Percentiles rank a stretch among this genome's conserved stretches.
These are phyloP conservation scores for Linnaemya vulpina DNA, from an alignment of 2,888 invertebrate species.

Conservation along the genomic window DNA sequence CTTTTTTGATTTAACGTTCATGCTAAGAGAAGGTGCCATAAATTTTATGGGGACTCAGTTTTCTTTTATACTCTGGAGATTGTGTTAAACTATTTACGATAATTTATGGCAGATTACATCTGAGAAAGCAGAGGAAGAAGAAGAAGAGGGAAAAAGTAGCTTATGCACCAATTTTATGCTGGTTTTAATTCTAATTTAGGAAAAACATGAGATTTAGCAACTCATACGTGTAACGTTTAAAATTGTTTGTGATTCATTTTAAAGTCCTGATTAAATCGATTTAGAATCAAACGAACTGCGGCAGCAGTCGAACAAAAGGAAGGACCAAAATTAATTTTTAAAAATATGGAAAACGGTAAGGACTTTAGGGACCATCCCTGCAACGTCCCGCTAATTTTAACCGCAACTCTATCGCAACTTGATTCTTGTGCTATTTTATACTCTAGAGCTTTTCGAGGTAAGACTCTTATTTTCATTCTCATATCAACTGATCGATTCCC, in stretches of 20 bases:
- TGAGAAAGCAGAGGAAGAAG: not conserved
- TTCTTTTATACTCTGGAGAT: slow-evolving; percentile 50
- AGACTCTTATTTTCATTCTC: no score
- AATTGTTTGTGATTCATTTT: slow-evolving; percentile 3
- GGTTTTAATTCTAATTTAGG: not conserved
- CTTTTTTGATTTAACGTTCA: slow-evolving; percentile 26
- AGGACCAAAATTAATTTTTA: not conserved
- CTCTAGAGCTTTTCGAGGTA: no score
- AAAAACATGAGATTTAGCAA: not conserved
- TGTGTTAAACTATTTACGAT: slow-evolving; percentile 62
- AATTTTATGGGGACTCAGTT: slow-evolving; percentile 48
- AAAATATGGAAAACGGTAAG: no score
- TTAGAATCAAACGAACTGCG: no score
- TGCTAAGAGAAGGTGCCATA: slow-evolving; percentile 52
- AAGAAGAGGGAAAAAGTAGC: not conserved
- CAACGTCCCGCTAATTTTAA: no score
- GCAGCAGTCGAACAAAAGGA: not conserved
- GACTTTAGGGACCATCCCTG: no score
- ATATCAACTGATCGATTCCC: no score
- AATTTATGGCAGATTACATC: slow-evolving; percentile 58
- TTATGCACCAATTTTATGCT: slow-evolving; percentile 14
- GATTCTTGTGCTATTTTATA: no score
- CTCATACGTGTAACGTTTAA: not conserved
- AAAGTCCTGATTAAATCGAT: not conserved
- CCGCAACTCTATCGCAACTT: no score